These are phyloP conservation scores for Sebastes kiyomatsui DNA, from an alignment of 2,797 vertebrate genomes.

Conservation along the genomic window DNA sequence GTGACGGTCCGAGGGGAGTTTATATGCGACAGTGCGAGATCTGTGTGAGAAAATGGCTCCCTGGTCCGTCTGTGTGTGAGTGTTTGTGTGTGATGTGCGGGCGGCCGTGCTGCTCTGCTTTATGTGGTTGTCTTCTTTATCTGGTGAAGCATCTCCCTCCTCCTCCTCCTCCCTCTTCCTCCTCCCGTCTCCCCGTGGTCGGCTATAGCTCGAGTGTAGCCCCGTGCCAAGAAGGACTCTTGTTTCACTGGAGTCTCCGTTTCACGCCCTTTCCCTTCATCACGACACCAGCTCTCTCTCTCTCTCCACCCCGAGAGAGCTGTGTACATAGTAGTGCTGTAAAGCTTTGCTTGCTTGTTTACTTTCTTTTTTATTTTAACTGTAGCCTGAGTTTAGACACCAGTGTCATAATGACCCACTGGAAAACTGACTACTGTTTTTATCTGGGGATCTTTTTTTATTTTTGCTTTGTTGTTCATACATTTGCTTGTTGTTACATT, in stretches of 20 bases:
- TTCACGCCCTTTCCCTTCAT: conserved; percentile 56
- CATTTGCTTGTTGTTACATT: conserved; percentile 60
- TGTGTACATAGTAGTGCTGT: conserved; percentile 80
- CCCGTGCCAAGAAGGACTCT: conserved; percentile 73
- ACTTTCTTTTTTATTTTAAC: conserved; percentile 46
- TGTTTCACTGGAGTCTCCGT: conserved; percentile 61
- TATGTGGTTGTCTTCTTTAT: conserved; percentile 55
- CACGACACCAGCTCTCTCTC: conserved; percentile 51
- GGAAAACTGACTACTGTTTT: conserved; percentile 61
- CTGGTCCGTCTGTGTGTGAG: conserved; percentile 2
- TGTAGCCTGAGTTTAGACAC: conserved; percentile 62
- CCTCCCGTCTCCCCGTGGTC: conserved; percentile 46
- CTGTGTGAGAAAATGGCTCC: conserved; percentile 62
- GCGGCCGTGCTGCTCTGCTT: conserved; percentile 32
- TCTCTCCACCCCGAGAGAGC: conserved; percentile 42
- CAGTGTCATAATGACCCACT: conserved; percentile 56
- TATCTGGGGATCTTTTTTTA: conserved; percentile 40
- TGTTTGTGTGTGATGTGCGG: conserved; percentile 31
- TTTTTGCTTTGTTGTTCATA: conserved; percentile 70
- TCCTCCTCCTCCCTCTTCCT: conserved; percentile 1
- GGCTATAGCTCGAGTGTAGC: conserved; percentile 39
- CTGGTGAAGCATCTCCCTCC: conserved; percentile 24
- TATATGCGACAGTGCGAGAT: conserved; percentile 25
- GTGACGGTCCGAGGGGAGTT: conserved; percentile 26
- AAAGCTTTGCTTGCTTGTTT: conserved; percentile 69